Evolutionary conservation across 23 tunicate genomes (phyloP).

Genomic region (Styela clava): DNA sequence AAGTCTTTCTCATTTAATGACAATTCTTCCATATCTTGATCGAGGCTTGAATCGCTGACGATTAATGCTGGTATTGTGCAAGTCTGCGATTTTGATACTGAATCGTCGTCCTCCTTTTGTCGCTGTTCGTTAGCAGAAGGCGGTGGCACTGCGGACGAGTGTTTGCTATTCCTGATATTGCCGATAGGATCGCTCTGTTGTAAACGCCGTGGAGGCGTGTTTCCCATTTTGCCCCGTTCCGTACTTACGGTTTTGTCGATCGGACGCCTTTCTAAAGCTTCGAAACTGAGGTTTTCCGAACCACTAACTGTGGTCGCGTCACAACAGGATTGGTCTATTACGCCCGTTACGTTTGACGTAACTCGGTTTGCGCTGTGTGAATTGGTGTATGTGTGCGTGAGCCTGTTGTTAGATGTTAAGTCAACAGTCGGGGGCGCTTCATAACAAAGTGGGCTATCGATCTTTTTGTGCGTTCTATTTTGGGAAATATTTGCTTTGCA

Average conservation of each 20-base stretch:
- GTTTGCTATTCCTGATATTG: conserved; percentile 1
- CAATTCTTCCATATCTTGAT: not conserved
- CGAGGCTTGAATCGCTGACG: conserved; percentile 22
- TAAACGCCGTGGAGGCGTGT: conserved; percentile 1
- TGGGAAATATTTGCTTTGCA: not conserved
- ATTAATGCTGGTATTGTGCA: conserved; percentile 15
- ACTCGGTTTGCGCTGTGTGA: not conserved
- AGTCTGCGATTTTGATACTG: not conserved
- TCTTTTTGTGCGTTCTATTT: not conserved
- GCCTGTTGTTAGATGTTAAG: not conserved
- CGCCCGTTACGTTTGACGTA: not conserved
- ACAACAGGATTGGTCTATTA: not conserved
- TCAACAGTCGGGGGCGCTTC: not conserved
- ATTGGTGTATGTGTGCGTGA: not conserved
- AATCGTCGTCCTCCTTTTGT: not conserved
- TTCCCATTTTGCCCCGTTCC: conserved; percentile 4
- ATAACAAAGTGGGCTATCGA: not conserved
- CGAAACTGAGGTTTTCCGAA: not conserved
- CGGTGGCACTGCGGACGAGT: conserved; percentile 4
- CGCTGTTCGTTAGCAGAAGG: conserved; percentile 10
- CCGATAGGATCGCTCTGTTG: not conserved
- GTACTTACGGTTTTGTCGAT: not conserved
- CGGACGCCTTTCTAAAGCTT: not conserved
- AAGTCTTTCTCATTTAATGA: not conserved
- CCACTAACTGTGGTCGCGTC: not conserved